Evolutionary conservation across 2,888 invertebrate genomes (phyloP).

Genomic region (Hirtodrosophila duncani): DNA sequence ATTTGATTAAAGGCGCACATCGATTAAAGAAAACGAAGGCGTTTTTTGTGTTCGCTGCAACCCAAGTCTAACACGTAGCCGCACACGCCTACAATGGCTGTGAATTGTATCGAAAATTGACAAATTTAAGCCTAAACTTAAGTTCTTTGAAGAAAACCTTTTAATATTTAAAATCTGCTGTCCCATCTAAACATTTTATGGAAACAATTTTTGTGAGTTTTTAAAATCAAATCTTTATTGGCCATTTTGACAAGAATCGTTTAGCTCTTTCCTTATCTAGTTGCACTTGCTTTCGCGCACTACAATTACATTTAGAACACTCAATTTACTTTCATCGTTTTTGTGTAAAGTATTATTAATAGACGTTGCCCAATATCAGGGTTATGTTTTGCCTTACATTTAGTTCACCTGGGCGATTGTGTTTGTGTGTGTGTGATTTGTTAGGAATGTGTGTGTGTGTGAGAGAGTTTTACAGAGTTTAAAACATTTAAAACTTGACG

Average conservation of each 20-base stretch:
- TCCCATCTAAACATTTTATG: no score
- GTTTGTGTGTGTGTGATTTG: conserved; percentile 10
- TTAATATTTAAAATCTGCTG: no score
- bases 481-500: conserved; percentile 45
- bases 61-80: no score
- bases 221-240: conserved; percentile 73
- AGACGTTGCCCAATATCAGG: conserved; percentile 1
- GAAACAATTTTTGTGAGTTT: conserved; percentile 9
- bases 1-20: no score
- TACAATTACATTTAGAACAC: conserved; percentile 40
- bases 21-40: no score
- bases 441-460: conserved; percentile 38
- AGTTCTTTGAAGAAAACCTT: no score
- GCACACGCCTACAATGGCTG: no score
- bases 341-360: conserved; percentile 1
- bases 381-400: no score
- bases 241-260: conserved; percentile 78
- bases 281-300: conserved; percentile 33
- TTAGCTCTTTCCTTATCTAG: conserved; percentile 47
- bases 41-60: no score
- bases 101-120: no score
- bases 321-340: conserved; percentile 18
- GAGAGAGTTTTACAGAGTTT: conserved; percentile 32
- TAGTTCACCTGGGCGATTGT: background rate
- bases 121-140: no score